Evolutionary conservation across 92 coral and sea anemone species (phyloP).

Genomic region (Heliopora coerulea): DNA sequence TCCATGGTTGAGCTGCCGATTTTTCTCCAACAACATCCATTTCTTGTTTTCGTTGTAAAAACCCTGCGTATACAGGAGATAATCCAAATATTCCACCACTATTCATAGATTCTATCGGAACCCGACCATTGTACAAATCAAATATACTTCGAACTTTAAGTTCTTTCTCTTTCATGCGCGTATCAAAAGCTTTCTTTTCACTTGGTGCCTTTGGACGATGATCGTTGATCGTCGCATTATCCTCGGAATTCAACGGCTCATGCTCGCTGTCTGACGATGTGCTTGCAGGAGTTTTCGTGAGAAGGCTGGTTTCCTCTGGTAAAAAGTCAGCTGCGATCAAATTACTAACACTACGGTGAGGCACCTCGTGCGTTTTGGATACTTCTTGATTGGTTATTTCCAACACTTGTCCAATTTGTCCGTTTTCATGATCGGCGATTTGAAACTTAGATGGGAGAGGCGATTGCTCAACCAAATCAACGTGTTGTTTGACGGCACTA

Average conservation of each 20-base stretch:
- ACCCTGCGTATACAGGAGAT: conserved; percentile 58
- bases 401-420: not conserved
- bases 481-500: no score
- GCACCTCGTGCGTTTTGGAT: not conserved
- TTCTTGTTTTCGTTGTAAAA: conserved; percentile 84
- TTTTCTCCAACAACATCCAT: conserved; percentile 66
- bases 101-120: conserved; percentile 19
- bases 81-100: conserved; percentile 6
- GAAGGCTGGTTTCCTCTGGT: not conserved
- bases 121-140: conserved; percentile 37
- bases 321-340: not conserved
- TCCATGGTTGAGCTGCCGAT: conserved; percentile 72
- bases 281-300: not conserved
- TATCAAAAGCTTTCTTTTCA: conserved; percentile 8
- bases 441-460: no score
- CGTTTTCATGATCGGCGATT: not conserved
- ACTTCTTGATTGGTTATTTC: not conserved
- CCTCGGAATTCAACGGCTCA: not conserved
- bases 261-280: not conserved
- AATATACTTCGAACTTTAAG: not conserved
- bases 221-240: not conserved
- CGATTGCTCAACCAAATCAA: no score
- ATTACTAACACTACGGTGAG: not conserved
- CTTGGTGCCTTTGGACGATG: not conserved
- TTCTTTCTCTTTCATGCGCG: not conserved